These are phyloP conservation scores for Nothura maculosa DNA, from an alignment of 2,797 vertebrate species.

Conservation along the genomic window DNA sequence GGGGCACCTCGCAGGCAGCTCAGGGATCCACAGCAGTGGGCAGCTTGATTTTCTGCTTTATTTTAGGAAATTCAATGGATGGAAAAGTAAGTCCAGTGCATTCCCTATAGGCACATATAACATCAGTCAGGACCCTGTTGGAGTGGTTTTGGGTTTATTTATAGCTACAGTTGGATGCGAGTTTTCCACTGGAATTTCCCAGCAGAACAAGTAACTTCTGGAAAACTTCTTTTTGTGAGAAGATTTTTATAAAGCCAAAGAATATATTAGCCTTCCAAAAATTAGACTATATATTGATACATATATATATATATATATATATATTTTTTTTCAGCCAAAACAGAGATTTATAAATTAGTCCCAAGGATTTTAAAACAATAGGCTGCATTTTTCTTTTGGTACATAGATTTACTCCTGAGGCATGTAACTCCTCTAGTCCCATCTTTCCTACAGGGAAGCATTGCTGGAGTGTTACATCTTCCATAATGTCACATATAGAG, in stretches of 20 bases:
- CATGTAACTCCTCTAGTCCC: background rate
- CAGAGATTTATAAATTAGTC: background rate
- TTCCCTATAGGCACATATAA: background rate
- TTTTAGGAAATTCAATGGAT: background rate
- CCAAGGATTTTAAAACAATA: background rate
- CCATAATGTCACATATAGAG: background rate
- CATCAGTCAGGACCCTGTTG: background rate
- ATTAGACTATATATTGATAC: background rate
- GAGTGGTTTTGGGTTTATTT: background rate
- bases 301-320: too few relatives aligned
- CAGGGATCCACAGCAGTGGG: background rate
- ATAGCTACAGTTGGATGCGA: background rate
- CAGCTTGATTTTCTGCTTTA: background rate
- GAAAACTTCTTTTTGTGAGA: background rate
- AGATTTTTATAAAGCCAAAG: background rate
- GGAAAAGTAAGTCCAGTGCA: rapidly evolving
- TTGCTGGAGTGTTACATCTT: background rate
- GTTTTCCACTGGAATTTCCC: constrained; percentile 9
- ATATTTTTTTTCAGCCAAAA: background rate
- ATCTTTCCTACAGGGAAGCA: background rate
- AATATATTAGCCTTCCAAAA: background rate
- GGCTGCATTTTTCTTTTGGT: background rate
- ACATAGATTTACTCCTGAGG: background rate
- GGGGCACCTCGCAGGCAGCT: background rate
- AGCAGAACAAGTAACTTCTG: background rate